phyloP scores from a whole-genome alignment of 2,797 vertebrate species.

The Tangara arthus region DNA sequence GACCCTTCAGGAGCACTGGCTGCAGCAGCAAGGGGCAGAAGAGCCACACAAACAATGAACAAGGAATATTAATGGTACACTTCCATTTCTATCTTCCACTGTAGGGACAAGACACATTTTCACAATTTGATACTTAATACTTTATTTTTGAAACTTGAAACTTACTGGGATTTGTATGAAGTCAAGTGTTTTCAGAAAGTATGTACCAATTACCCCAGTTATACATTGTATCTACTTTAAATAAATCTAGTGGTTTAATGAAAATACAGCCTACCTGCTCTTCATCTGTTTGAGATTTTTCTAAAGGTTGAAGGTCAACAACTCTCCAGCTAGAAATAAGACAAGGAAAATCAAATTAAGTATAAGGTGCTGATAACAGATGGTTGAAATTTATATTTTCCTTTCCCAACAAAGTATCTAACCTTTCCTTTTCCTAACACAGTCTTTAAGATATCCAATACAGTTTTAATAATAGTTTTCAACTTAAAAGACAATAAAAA shows the following conservation, averaged over 20 bases:
- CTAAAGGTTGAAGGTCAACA: conserved; percentile 73
- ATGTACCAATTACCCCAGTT: background rate
- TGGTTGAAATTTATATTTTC: background rate
- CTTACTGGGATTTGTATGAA: background rate
- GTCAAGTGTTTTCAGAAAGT: background rate
- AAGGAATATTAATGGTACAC: no score
- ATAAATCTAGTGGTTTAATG: background rate
- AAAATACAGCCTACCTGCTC: conserved; percentile 73
- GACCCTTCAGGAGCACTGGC: background rate
- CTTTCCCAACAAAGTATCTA: background rate
- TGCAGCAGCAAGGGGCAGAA: background rate
- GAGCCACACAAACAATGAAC: background rate
- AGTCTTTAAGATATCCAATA: background rate
- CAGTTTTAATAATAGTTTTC: background rate
- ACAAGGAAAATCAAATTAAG: conserved; percentile 36
- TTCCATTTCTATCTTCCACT: background rate
- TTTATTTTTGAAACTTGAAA: background rate
- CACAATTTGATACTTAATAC: background rate
- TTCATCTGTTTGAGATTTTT: conserved; percentile 54
- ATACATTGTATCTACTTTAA: background rate
- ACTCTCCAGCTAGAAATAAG: conserved; percentile 83
- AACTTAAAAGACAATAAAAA: background rate
- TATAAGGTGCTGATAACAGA: background rate
- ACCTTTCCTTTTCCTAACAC: background rate
- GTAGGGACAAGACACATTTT: background rate